Base-by-base conservation (phyloP, 1,140 invertebrate species). In the Brachionus angularis region DNA sequence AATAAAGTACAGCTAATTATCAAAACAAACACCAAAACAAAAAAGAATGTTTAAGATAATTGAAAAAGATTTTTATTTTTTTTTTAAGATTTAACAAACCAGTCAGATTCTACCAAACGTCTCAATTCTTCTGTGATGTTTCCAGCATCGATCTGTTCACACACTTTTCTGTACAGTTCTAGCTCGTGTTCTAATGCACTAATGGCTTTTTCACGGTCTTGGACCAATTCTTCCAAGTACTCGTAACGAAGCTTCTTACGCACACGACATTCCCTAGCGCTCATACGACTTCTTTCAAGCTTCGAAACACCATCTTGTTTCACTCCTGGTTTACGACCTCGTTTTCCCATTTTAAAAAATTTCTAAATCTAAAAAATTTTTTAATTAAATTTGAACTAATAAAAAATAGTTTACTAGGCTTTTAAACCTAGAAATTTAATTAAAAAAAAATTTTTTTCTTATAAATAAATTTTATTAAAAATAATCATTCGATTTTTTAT, bases 211-310 rank as follows among this genome's bases (percentile, higher is more conserved):
- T 97, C 94, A 72, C 93, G 84, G 79, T 94, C 91, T 1, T 88
- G 85, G 1, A 97, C 93, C 55, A 97, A 81, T 80, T 98, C 93
- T 81, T 97, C 94, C 62, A 98, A 84, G 80, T 98, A 97, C 81
- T 98, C 93, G 81, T 96, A 96, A 25, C 94, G 86, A 42, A 97
- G 85, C 78, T 98, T 97, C 83, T 98, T 98, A 42, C 94, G 85
- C 36, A 93, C 93, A 74, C 94, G 86, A 80, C 93, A 98, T 84
- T 97, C 94, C 75, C 93, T 85, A 73, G 94, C 94, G 84, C 91
- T 95, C 84, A 97, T 93, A 74, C 93, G 85, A 81, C 93, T 96
- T 58, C 93, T 86, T 83, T 97, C 93, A 73, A 96, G 85, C 86
- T 94, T 95, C 36, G 90, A 90, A 85, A 90, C 92, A 84, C 93